Base-by-base conservation (phyloP, 1,140 invertebrate genomes). In the Nephila pilipes region DNA sequence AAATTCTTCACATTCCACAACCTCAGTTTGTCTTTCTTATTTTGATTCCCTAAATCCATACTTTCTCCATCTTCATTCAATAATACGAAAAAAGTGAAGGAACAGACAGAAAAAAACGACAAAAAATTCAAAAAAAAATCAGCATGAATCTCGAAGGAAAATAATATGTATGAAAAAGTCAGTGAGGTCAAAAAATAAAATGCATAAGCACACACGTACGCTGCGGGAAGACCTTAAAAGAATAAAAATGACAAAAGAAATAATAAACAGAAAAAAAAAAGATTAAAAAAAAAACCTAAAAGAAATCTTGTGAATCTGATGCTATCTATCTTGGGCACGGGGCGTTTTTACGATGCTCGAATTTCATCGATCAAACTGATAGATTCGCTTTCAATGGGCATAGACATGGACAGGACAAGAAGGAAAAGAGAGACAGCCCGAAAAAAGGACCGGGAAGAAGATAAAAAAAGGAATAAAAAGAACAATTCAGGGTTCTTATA, bases 341-440 rank as follows among this genome's bases (percentile, higher is more conserved):
- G 79, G 89, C 89, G 89, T 91, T 91, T 91, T 91, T 91, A 91
- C 89, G 89, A 91, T 91, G 55, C 55, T 83, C 46, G 89, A 83
- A 83, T 91, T 91, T 91, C 89, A 91, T 91, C 89, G 89, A 91
- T 91, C 89, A 91, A 91, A 65, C 36, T 91, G 89, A 91, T 83
- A 83, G 89, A 91, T 91, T 91, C 89, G 29, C 89, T 91, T 91
- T 91, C 75, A 83, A 91, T 91, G 89, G 79, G 89, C 79, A 83
- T 54, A 60, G 89, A 91, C 89, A 91, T 83, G 89, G 79, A 83
- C 89, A 91, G 89, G 89, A 91, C 89, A 91, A 38, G 89, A 60
- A 55, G 55, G 55, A 32, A 75, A 60, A 55, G 79, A 29, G 60
- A 91, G 54, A 83, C 46, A 25, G 36, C 57, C 69, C 65, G 65